A percentile compares a stretch with the other conserved stretches of the same genome.
Evolutionary conservation across 2,113 vertebrate species (phyloP).

Genomic region (Muntiacus muntjak): DNA sequence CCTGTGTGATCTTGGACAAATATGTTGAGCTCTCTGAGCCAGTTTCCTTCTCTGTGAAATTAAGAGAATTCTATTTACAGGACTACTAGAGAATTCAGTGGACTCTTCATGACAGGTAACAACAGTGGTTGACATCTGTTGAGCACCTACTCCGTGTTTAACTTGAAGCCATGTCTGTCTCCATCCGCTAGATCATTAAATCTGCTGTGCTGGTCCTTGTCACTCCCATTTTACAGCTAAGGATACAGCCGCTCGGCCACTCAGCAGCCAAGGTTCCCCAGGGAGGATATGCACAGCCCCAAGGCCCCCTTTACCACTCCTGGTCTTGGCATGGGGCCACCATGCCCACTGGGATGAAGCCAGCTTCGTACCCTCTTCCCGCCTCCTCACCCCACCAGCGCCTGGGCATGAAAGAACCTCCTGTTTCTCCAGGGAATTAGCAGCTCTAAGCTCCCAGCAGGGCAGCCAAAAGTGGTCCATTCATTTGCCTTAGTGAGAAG

Average conservation of each 20-base stretch:
- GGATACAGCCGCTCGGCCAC: background rate
- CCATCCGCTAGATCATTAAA: background rate
- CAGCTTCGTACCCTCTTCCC: constrained; percentile 46
- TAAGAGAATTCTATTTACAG: background rate
- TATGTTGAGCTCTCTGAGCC: background rate
- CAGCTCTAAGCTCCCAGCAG: constrained; percentile 19
- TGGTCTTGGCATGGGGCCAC: constrained; percentile 12
- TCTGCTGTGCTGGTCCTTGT: background rate
- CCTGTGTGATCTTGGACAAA: background rate
- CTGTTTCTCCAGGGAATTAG: constrained; percentile 70
- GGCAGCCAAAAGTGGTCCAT: constrained; percentile 56
- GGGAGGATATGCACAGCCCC: background rate
- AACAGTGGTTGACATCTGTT: background rate
- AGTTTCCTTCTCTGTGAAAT: background rate
- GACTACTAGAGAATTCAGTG: background rate
- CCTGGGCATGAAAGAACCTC: constrained; percentile 62
- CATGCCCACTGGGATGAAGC: constrained; percentile 18
- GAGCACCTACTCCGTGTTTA: background rate
- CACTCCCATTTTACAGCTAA: background rate
- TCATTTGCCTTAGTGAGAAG: constrained; percentile 25
- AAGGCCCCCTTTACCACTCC: background rate
- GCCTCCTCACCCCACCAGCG: constrained; percentile 54
- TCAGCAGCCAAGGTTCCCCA: background rate
- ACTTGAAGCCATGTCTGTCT: background rate
- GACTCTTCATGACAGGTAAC: background rate